These are phyloP conservation scores for Drosophila suzukii DNA, from an alignment of 1,140 invertebrate genomes.

Conservation along the genomic window DNA sequence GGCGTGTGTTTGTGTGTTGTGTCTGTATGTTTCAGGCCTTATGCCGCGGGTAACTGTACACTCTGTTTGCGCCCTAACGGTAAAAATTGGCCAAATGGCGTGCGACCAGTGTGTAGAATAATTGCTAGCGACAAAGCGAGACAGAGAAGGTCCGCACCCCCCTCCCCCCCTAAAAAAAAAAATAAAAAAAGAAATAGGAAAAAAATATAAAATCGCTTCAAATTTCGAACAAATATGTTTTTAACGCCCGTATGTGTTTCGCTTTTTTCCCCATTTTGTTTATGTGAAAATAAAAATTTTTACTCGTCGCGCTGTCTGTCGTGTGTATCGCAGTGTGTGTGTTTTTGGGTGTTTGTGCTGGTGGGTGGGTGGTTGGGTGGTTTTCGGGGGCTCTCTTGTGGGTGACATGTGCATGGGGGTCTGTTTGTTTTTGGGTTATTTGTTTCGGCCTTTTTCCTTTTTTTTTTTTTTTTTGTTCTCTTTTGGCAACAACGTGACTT, in stretches of 20 bases:
- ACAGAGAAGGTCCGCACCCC: not conserved
- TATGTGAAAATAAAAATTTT: slow-evolving; percentile 56
- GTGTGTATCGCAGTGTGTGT: slow-evolving; percentile 11
- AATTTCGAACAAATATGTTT: slow-evolving; percentile 65
- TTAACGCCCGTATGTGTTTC: slow-evolving; percentile 40
- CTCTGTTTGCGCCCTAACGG: slow-evolving; percentile 52
- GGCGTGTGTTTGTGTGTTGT: not conserved
- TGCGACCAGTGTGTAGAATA: slow-evolving; percentile 20
- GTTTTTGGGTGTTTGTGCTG: slow-evolving; percentile 1
- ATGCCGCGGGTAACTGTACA: slow-evolving; percentile 57
- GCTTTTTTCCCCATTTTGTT: slow-evolving; percentile 26
- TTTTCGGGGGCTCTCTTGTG: slow-evolving; percentile 31
- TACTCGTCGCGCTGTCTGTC: slow-evolving; percentile 25
- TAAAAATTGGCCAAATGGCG: slow-evolving; percentile 64
- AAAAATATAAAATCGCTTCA: slow-evolving; percentile 46
- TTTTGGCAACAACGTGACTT: slow-evolving; percentile 65
- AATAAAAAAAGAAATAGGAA: slow-evolving; percentile 4
- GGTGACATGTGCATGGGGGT: slow-evolving; percentile 60
- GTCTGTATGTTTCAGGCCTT: not conserved
- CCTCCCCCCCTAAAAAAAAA: not conserved
- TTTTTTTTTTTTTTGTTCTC: slow-evolving; percentile 13
- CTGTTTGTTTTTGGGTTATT: slow-evolving; percentile 40
- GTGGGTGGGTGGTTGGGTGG: slow-evolving; percentile 5
- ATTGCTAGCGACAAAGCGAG: slow-evolving; percentile 2
- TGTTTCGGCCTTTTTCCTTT: slow-evolving; percentile 8